Evolutionary conservation across 2,888 invertebrate genomes (phyloP), one percentile per base, ranked within the genome.

Genomic region (Cepaea hortensis): DNA sequence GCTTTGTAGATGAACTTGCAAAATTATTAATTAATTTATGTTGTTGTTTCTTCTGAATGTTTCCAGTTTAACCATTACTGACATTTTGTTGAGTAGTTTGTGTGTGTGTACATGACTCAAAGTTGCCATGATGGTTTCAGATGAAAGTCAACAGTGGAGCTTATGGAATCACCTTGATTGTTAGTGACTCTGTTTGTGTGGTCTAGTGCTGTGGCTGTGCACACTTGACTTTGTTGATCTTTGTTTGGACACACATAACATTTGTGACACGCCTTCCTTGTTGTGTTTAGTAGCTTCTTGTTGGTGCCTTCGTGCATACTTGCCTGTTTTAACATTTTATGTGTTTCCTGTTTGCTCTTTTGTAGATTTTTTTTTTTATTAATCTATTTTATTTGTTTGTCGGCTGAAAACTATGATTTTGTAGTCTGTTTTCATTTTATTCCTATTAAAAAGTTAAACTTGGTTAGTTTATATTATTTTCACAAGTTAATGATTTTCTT

Each of bases 101-200:
- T 6, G 5, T 68, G 68, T 68, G 18, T 68, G n/a, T 68, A 15
- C 18, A 11, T 20, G 15, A 23, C 73, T 73, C 7, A 55, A 82
- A 48, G 73, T 61, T 73, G 35, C 15, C 20, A 50, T 70, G 50
- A 46, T 80, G 82, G 65, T 86, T 86, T 86, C 86, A 86, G 86
- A 86, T 86, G 82, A 80, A 81, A 73, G 68, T 48, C 81, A 82
- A 13, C 82, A 76, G 46, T 86, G 81, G 86, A 82, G 82, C 73
- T 65, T 86, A 9, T 86, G 86, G 86, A 79, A 65, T 76, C 86
- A 86, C 76, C 68, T 86, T n/a, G 82, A 86, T 77, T 86, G 86
- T 86, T 86, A 82, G 86, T 86, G 62, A 23, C 46, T 79, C 62
- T 65, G 62, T 68, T 46, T 84, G 65, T 75, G 62, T 84, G 72